Evolutionary conservation across 2,113 vertebrate genomes (phyloP).

Genomic region (Catagonus wagneri): DNA sequence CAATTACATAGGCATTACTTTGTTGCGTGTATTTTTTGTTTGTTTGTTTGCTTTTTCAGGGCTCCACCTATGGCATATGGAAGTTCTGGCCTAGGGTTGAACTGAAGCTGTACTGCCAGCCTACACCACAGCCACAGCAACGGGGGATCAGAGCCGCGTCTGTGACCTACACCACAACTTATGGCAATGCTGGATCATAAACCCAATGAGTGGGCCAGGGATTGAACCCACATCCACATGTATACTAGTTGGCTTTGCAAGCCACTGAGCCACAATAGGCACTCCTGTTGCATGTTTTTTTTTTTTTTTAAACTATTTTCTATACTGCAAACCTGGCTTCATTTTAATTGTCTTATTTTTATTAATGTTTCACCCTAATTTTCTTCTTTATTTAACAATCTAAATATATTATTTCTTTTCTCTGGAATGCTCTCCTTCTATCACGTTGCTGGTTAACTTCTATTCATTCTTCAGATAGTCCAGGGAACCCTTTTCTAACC

Average conservation of each 20-base stretch:
- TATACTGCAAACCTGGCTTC: background rate
- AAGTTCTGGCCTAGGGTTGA: too few species aligned
- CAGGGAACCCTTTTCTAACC: background rate
- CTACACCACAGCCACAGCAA: too few species aligned
- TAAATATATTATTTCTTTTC: background rate
- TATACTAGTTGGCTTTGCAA: too few species aligned
- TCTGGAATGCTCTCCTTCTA: background rate
- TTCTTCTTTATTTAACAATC: slow-evolving; percentile 5
- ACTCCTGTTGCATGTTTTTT: background rate
- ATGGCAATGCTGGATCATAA: too few species aligned
- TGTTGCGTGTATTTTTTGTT: background rate
- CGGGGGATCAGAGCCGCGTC: too few species aligned
- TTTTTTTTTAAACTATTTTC: background rate
- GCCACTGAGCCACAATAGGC: too few species aligned
- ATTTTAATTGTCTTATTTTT: background rate
- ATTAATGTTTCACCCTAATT: background rate
- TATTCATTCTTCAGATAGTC: background rate
- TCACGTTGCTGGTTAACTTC: background rate
- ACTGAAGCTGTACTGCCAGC: too few species aligned
- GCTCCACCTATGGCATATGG: too few species aligned
- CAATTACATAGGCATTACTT: background rate
- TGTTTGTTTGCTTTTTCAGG: too few species aligned
- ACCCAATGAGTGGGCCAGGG: too few species aligned
- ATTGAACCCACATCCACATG: too few species aligned
- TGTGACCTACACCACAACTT: too few species aligned